Evolutionary conservation across 2,888 invertebrate species (phyloP).

Genomic region (Lymantria dispar): DNA sequence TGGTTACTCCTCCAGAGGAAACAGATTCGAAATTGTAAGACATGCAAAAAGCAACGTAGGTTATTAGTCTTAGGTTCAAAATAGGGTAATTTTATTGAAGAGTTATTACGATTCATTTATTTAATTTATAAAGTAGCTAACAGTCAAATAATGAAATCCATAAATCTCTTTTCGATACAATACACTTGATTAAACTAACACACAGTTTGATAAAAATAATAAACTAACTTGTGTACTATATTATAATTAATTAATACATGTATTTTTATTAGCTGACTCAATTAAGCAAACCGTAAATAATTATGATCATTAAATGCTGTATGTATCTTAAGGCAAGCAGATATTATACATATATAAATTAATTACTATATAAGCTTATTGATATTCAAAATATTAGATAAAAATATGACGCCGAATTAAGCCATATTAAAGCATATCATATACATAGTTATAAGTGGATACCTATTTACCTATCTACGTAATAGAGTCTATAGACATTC

Average conservation of each 20-base stretch:
- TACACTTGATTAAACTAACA: too few relatives aligned
- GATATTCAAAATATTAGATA: not conserved
- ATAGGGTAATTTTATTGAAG: not conserved
- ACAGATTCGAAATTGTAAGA: conserved; percentile 87
- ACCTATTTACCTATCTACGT: too few relatives aligned
- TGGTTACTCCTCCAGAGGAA: conserved; percentile 85
- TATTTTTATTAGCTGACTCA: not conserved
- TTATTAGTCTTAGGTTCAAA: conserved; percentile 63
- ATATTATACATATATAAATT: not conserved
- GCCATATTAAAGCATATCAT: conserved; percentile 8
- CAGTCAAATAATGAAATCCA: not conserved
- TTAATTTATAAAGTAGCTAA: too few relatives aligned
- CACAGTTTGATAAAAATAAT: not conserved
- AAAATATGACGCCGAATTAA: not conserved
- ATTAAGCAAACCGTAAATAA: not conserved
- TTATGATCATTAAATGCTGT: not conserved
- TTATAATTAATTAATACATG: not conserved
- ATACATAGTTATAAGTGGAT: conserved; percentile 1
- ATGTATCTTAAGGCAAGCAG: not conserved
- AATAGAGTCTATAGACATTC: conserved; percentile 3
- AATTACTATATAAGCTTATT: not conserved
- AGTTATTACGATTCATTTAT: not conserved
- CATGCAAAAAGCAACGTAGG: conserved; percentile 84
- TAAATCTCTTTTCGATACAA: not conserved
- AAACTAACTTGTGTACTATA: not conserved